phyloP scores from a whole-genome alignment of 1,140 invertebrate species.

The Drosophila obscura region DNA sequence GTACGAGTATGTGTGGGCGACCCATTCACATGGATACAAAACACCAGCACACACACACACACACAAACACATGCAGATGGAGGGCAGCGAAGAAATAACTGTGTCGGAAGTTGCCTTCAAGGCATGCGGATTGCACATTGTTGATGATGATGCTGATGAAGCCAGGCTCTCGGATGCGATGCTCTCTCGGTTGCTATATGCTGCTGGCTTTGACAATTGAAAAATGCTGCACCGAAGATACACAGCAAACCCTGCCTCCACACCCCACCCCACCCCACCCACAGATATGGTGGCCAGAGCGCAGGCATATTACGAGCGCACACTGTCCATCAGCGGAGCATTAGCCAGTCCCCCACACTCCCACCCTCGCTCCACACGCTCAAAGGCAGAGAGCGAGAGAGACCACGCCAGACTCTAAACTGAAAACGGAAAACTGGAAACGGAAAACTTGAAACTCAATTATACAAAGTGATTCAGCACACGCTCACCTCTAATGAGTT shows the following conservation, averaged over 20 bases:
- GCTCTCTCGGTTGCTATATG: slow-evolving; percentile 5
- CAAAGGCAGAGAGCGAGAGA: no score
- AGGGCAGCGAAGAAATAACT: slow-evolving; percentile 57
- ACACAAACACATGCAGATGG: slow-evolving; percentile 23
- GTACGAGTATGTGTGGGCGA: slow-evolving; percentile 44
- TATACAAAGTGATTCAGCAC: slow-evolving; percentile 64
- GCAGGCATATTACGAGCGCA: slow-evolving; percentile 7
- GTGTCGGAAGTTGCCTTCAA: slow-evolving; percentile 69
- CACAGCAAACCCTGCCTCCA: no score
- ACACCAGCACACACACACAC: not conserved
- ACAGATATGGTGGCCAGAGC: slow-evolving; percentile 1
- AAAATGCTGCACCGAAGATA: slow-evolving; percentile 43
- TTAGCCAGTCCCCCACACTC: no score
- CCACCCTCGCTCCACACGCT: not conserved
- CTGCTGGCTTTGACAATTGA: slow-evolving; percentile 62
- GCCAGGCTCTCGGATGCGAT: slow-evolving; percentile 14
- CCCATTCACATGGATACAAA: slow-evolving; percentile 38
- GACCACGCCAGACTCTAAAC: no score
- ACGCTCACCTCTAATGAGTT: slow-evolving; percentile 49
- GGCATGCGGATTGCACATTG: slow-evolving; percentile 69
- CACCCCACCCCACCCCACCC: not conserved
- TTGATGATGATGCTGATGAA: slow-evolving; percentile 43
- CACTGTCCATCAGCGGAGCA: not conserved
- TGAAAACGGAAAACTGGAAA: not conserved
- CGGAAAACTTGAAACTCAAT: slow-evolving; percentile 45